These are phyloP conservation scores for Martes martes DNA, from an alignment of 2,113 vertebrate species.

Conservation along the genomic window DNA sequence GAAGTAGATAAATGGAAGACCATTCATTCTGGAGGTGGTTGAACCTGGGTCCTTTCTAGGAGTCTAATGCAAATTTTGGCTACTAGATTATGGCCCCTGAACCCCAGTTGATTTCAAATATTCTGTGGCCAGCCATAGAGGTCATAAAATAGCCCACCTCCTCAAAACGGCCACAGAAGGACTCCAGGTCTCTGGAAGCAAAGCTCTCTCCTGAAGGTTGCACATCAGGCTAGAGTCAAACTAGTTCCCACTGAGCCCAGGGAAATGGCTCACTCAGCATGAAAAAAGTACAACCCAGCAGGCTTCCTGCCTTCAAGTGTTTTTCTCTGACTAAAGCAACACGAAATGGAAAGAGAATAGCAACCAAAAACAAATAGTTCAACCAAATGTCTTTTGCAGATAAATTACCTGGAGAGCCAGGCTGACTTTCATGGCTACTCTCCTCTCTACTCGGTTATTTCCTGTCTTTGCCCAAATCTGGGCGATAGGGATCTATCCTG, in stretches of 20 bases:
- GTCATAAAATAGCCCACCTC: not conserved
- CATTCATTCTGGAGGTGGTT: not conserved
- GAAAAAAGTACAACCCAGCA: conserved; percentile 49
- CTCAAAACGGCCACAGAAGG: not conserved
- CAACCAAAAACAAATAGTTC: conserved; percentile 50
- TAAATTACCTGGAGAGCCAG: conserved; percentile 39
- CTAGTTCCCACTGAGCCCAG: conserved; percentile 9
- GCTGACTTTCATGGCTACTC: conserved; percentile 6
- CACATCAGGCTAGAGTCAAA: conserved; percentile 35
- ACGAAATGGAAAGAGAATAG: conserved; percentile 59
- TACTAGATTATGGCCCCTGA: not conserved
- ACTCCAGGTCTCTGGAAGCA: not conserved
- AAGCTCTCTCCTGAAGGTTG: conserved; percentile 23
- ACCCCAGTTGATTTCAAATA: not conserved
- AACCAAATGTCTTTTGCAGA: conserved; percentile 53
- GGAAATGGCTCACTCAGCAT: conserved; percentile 52
- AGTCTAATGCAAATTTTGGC: not conserved
- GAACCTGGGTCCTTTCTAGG: not conserved
- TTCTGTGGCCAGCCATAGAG: not conserved
- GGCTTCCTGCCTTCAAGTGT: conserved; percentile 41
- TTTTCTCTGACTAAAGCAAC: conserved; percentile 64
- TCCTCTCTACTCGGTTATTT: conserved; percentile 8
- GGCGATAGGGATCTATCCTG: not conserved
- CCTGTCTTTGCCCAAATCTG: conserved; percentile 11
- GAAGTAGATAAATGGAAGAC: not conserved